Conservation (phyloP, 2,797 vertebrate species). For the Monodelphis domestica region DNA sequence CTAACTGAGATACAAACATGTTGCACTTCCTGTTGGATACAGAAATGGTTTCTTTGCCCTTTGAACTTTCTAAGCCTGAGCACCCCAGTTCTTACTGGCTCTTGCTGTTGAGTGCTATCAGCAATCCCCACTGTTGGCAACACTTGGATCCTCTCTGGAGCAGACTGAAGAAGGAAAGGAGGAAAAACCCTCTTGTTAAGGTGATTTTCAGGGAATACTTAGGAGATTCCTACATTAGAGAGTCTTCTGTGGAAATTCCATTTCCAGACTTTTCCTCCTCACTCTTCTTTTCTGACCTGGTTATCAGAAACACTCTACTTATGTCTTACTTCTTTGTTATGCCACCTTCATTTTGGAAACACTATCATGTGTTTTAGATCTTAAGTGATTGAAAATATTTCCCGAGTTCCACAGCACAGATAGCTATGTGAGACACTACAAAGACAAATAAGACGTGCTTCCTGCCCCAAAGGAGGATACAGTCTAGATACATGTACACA, state of each 20-base stretch:
- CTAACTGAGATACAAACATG: background rate
- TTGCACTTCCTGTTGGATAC: background rate
- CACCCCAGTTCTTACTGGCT: background rate
- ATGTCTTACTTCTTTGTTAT: background rate
- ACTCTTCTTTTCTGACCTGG: background rate
- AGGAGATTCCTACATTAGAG: background rate
- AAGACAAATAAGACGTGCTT: background rate
- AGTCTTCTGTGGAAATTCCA: background rate
- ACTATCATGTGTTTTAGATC: background rate
- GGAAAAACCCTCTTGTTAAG: background rate
- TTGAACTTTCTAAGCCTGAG: background rate
- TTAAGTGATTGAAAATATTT: background rate
- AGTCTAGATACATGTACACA: background rate
- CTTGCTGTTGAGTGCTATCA: background rate
- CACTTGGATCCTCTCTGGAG: background rate
- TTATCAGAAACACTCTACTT: background rate
- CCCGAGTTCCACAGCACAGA: background rate
- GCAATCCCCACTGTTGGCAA: background rate
- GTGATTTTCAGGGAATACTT: background rate
- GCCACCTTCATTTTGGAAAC: background rate
- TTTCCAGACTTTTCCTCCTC: background rate
- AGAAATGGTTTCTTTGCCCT: background rate
- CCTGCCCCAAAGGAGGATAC: background rate
- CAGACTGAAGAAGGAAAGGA: background rate
- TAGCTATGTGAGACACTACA: no score